Base-by-base conservation (phyloP, 2,888 invertebrate genomes). In the Hydrotaea diabolus region DNA sequence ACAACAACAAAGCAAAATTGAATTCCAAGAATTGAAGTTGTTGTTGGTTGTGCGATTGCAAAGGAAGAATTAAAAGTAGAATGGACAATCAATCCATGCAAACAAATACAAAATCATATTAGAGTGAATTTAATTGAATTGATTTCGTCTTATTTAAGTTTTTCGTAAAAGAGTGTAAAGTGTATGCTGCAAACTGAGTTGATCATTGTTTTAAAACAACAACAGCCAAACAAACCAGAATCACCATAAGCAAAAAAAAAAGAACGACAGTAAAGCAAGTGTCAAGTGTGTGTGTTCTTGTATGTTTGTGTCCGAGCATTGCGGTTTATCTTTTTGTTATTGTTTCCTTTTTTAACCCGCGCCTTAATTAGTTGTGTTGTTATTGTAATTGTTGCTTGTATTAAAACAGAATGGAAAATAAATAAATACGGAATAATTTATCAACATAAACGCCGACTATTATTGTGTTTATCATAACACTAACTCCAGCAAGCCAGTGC, bases 21-120 rank as follows among this genome's bases (percentile, higher is more conserved):
- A 46, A n/a, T 69, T 69, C 69, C 43, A 46, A 43, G 69, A 69
- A 69, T 69, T n/a, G n/a, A n/a, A n/a, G n/a, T n/a, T n/a, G n/a
- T n/a, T n/a, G n/a, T n/a, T n/a, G n/a, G n/a, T 23, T 46, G 39
- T 39, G 7, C 31, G n/a, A 8, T 53, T n/a, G 19, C 5, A 21
- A 55, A 39, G 39, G 39, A 39, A 13, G 8, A 39, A 39, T 8
- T 9, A 8, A 3, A 39, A 39, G 9, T 8, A n/a, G 31, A 31
- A 31, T 4, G 7, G 7, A 36, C 9, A 36, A n/a, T 26, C 26
- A 36, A 7, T 53, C 13, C n/a, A 7, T 13, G 55, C 55, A 8
- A 19, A 2, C n/a, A n/a, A n/a, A n/a, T n/a, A n/a, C n/a, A n/a
- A 23, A 57, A 19, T 57, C 21, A 23, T 5, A 9, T 21, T 57